Conservation (phyloP, 2,888 invertebrate species). For the Microctonus brassicae region DNA sequence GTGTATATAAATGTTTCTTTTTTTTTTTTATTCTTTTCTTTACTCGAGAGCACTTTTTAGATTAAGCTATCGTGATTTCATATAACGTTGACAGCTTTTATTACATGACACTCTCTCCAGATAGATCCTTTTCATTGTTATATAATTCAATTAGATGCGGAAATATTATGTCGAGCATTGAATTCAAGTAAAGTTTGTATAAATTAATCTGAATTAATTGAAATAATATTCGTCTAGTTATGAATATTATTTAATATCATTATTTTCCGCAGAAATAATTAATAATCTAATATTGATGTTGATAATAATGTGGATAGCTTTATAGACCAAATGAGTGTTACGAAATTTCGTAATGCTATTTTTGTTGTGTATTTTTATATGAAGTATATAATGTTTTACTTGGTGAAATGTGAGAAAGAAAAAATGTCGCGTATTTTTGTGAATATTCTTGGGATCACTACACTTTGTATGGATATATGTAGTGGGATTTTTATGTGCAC, state of each 20-base stretch:
- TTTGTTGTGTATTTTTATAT: background rate
- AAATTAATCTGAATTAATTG: too few species aligned
- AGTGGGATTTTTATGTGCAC: background rate
- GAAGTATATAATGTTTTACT: background rate
- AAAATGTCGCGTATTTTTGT: conserved; percentile 18
- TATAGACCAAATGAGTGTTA: background rate
- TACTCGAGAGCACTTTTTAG: background rate
- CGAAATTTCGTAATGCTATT: background rate
- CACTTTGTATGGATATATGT: background rate
- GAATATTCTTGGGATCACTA: conserved; percentile 17
- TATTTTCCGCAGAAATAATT: background rate
- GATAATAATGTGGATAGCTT: background rate
- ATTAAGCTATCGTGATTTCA: background rate
- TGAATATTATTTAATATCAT: background rate
- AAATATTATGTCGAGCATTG: background rate
- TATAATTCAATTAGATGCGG: background rate
- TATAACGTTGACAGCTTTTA: background rate
- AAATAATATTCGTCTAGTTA: background rate
- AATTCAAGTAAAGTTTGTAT: too few species aligned
- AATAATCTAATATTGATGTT: background rate
- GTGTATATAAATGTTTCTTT: background rate
- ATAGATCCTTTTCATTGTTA: background rate
- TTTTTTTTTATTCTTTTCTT: background rate
- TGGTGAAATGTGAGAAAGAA: background rate
- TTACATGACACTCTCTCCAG: background rate